These are phyloP conservation scores for Lanius collurio DNA, from an alignment of 2,113 vertebrate genomes.

Conservation along the genomic window DNA sequence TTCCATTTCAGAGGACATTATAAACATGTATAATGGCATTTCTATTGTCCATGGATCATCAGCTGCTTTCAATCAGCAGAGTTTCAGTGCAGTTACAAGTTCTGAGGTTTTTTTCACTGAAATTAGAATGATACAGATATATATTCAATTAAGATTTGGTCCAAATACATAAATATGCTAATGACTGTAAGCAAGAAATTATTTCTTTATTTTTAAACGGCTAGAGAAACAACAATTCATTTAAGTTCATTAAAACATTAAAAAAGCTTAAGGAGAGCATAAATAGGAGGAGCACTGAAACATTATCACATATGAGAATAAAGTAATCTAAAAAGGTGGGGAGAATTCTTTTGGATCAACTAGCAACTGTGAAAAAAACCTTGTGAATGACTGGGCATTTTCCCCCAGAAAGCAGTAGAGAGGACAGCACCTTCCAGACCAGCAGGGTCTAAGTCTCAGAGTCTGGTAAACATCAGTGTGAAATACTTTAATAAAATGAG, in stretches of 20 bases:
- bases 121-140: neutral
- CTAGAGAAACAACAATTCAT: neutral
- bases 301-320: neutral
- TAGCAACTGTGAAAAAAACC: neutral
- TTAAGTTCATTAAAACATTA: neutral
- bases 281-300: neutral
- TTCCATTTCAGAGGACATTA: neutral
- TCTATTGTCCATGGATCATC: neutral
- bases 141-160: neutral
- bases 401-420: neutral
- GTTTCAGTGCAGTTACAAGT: neutral
- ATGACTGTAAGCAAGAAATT: neutral
- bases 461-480: neutral
- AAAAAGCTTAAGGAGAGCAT: neutral
- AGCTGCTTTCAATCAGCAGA: neutral
- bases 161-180: neutral
- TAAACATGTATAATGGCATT: neutral
- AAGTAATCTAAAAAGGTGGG: neutral
- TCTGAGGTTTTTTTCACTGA: neutral
- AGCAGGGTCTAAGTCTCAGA: neutral
- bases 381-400: neutral
- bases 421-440: neutral
- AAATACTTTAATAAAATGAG: neutral
- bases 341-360: neutral
- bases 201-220: neutral